Evolutionary conservation across 2,888 invertebrate species (phyloP).

Genomic region (Actias luna): DNA sequence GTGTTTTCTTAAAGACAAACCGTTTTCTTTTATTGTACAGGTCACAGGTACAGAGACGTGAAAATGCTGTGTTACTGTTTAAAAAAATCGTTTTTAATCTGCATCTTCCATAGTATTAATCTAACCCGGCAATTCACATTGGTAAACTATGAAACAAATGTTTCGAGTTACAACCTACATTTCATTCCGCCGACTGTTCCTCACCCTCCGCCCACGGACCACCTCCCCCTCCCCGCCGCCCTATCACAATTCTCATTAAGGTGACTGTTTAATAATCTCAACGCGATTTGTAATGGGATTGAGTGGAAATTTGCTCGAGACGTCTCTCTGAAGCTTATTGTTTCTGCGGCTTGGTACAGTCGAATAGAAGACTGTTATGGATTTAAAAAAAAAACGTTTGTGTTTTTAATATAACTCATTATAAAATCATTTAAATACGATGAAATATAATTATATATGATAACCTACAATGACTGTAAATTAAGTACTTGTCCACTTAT

Average conservation of each 20-base stretch:
- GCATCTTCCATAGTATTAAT: too few species aligned
- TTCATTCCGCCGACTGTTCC: constrained; percentile 18
- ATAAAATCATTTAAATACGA: too few species aligned
- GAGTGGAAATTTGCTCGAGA: constrained; percentile 53
- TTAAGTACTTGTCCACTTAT: too few species aligned
- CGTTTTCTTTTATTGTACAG: too few species aligned
- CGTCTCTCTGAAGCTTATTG: constrained; percentile 39
- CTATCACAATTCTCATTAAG: constrained; percentile 61
- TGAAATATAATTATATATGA: too few species aligned
- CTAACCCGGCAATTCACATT: background rate
- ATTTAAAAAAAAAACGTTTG: background rate
- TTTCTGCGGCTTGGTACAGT: constrained; percentile 47
- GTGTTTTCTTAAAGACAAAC: too few species aligned
- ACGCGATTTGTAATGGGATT: constrained; percentile 69
- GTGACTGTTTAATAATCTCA: constrained; percentile 73
- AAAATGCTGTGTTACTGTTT: too few species aligned
- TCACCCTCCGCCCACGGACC: background rate
- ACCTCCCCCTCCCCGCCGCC: constrained; percentile 19
- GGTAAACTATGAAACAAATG: background rate
- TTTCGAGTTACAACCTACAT: constrained; percentile 33
- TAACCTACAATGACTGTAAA: too few species aligned
- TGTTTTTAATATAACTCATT: too few species aligned
- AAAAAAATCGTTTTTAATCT: too few species aligned
- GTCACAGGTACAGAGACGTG: too few species aligned
- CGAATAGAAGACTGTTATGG: background rate